Base-by-base conservation (phyloP, 1,140 invertebrate genomes). In the Drosophila subobscura region DNA sequence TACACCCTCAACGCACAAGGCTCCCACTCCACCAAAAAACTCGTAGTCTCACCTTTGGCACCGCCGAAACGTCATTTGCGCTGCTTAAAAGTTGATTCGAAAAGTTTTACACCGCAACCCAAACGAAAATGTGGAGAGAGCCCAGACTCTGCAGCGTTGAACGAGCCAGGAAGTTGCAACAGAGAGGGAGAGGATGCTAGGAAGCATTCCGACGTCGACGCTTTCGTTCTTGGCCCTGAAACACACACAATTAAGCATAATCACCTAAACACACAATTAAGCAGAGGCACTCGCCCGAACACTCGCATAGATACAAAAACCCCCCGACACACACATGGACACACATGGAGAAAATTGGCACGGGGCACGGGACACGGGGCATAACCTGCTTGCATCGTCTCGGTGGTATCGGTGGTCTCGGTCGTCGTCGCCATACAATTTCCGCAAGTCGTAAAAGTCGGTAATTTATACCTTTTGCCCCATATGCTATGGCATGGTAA, bases 401-500 rank as follows among this genome's bases (percentile, higher is more conserved):
- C 16, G 16, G 29, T 33, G 3, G 8, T 12, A 3, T 10, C 10
- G 8, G 6, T 37, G 3, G 8, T 12, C 8, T 10, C 10, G 8
- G 6, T 37, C 65, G 52, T 72, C 83, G 79, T 78, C 79, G 84
- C 84, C 83, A 74, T 76, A 89, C 83, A 88, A 88, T 88, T 88
- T 88, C 83, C 83, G 83, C 83, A 88, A 88, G 83, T 89, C 83
- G 83, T 89, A 89, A 88, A 86, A 88, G 83, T 88, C 84, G 78
- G 83, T 89, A 88, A 88, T 88, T 88, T 88, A 88, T 88, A 88
- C 83, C 83, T 89, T 88, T 88, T 89, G 83, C 78, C 84, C 83
- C 83, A 88, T 89, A 89, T 89, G 84, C 84, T 85, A 72, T 84
- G 85, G 86, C 85, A 89, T 91, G 89, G 89, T 91, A 91, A 91